Conservation (phyloP, 2,888 invertebrate genomes). For the Cryptocephalus moraei region DNA sequence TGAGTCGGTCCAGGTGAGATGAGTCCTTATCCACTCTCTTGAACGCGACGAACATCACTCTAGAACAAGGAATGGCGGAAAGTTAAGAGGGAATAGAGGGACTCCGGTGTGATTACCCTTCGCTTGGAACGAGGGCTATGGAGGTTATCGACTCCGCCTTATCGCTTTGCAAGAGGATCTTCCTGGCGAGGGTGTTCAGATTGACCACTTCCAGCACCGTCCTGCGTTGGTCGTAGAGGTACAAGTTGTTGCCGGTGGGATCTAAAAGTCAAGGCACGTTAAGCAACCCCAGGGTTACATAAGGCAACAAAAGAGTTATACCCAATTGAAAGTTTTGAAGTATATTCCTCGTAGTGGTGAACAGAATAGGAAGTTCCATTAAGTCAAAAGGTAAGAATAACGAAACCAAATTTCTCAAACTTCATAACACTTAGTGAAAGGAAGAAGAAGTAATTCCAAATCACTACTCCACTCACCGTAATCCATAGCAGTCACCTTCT, state of each 20-base stretch:
- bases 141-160: conserved; percentile 54
- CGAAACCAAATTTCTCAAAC: too few relatives aligned
- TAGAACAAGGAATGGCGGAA: conserved; percentile 26
- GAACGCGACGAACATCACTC: conserved; percentile 56
- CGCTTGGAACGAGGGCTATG: conserved; percentile 56
- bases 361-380: too few relatives aligned
- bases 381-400: too few relatives aligned
- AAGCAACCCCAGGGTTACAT: too few relatives aligned
- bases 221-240: conserved; percentile 56
- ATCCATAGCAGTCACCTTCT: conserved; percentile 46
- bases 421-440: too few relatives aligned
- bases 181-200: conserved; percentile 46
- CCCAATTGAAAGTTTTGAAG: too few relatives aligned
- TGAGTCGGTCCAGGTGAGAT: conserved; percentile 54
- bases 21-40: conserved; percentile 17
- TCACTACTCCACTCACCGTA: conserved; percentile 39
- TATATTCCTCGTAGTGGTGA: too few relatives aligned
- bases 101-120: conserved; percentile 42
- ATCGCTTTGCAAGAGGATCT: conserved; percentile 47
- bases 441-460: too few relatives aligned
- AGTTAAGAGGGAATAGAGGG: not conserved
- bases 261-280: conserved; percentile 43
- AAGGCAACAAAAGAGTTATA: too few relatives aligned
- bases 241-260: conserved; percentile 59
- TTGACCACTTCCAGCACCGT: conserved; percentile 56